These are phyloP conservation scores for Nysson spinosus DNA, from an alignment of 2,888 invertebrate species.

Conservation along the genomic window DNA sequence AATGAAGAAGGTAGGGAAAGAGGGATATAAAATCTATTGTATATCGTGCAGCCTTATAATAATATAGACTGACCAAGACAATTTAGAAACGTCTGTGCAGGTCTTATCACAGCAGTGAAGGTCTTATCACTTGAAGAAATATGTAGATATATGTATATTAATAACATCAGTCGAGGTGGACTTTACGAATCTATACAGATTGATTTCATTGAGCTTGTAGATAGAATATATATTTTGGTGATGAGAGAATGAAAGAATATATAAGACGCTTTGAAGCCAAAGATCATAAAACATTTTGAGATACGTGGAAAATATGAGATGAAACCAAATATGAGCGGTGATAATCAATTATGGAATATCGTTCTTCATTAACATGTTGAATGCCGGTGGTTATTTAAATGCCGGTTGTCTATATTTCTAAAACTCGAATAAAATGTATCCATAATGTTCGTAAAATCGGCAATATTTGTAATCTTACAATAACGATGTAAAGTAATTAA, in stretches of 20 bases:
- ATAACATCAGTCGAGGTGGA: conserved; percentile 4
- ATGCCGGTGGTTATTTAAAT: too few species aligned
- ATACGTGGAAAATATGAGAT: neutral
- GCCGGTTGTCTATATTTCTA: too few species aligned
- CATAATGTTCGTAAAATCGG: too few species aligned
- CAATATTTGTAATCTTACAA: too few species aligned
- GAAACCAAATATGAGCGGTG: conserved; percentile 37
- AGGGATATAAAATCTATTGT: conserved; percentile 28
- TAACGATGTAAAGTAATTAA: too few species aligned
- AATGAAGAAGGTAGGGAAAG: too few species aligned
- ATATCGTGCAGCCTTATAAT: conserved; percentile 41
- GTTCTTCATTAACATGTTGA: too few species aligned
- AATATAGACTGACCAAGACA: conserved; percentile 39
- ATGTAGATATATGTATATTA: neutral
- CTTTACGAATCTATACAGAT: conserved; percentile 21
- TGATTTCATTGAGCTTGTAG: conserved; percentile 48
- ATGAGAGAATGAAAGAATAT: neutral
- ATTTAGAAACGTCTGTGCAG: conserved; percentile 22
- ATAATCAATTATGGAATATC: too few species aligned
- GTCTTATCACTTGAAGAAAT: too few species aligned
- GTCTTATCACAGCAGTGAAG: conserved; percentile 9
- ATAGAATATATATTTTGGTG: conserved; percentile 32
- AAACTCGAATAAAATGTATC: too few species aligned
- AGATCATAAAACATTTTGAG: conserved; percentile 42
- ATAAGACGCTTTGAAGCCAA: conserved; percentile 50